Evolutionary conservation across 1,140 invertebrate genomes (phyloP).

Genomic region (Ceratina calcarata): DNA sequence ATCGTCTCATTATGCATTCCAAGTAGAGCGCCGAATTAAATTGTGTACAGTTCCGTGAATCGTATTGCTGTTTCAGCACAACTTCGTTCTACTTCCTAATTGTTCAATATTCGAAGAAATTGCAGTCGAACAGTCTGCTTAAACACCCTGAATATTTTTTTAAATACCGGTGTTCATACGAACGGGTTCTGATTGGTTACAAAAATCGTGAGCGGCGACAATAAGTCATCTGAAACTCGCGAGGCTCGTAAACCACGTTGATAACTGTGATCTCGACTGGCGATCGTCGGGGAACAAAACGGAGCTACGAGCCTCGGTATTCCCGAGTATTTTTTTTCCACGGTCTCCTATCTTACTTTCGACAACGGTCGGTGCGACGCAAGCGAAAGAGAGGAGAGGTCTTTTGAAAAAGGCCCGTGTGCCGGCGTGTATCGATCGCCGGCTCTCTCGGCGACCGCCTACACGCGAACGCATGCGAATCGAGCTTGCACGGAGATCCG

Average conservation of each 20-base stretch:
- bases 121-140: not conserved
- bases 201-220: not conserved
- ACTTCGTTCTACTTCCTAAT: not conserved
- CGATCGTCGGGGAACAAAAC: not conserved
- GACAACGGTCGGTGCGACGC: not conserved
- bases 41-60: not conserved
- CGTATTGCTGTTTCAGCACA: not conserved
- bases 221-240: not conserved
- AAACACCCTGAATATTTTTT: too few species aligned
- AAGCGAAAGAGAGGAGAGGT: not conserved
- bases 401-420: constrained; percentile 31
- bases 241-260: not conserved
- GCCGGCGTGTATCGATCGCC: constrained; percentile 38
- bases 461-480: constrained; percentile 49
- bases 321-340: too few species aligned
- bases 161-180: too few species aligned
- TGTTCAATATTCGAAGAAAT: not conserved
- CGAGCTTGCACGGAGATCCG: constrained; percentile 41
- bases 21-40: constrained; percentile 1
- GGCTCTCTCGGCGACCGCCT: constrained; percentile 20
- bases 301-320: not conserved
- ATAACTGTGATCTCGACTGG: not conserved
- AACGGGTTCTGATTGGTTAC: too few species aligned
- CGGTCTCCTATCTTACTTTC: not conserved
- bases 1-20: not conserved